phyloP scores from a whole-genome alignment of 2,113 vertebrate species.

The Oryzias curvinotus region DNA sequence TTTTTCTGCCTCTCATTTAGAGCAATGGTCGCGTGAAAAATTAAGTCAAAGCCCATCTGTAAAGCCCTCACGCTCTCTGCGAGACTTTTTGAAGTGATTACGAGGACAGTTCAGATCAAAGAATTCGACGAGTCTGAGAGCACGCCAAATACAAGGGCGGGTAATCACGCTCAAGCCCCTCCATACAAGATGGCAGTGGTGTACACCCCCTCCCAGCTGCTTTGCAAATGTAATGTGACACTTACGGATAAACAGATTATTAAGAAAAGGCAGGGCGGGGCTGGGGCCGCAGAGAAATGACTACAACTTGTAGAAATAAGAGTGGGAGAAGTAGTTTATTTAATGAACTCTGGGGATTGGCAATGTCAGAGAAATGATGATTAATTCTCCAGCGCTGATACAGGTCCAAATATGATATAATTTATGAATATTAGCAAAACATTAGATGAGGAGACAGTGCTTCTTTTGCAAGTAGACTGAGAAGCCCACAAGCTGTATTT shows the following conservation, averaged over 20 bases:
- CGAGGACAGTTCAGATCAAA: conserved; percentile 79
- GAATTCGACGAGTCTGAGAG: conserved; percentile 76
- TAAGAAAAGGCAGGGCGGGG: conserved; percentile 42
- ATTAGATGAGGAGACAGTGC: conserved; percentile 57
- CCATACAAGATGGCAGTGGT: conserved; percentile 61
- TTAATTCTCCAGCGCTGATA: conserved; percentile 51
- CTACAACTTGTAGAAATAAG: conserved; percentile 43
- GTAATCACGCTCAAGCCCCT: conserved; percentile 72
- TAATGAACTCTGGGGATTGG: conserved; percentile 56
- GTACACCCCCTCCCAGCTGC: conserved; percentile 63
- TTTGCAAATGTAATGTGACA: conserved; percentile 73
- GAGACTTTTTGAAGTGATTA: conserved; percentile 77
- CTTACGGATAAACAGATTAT: conserved; percentile 78
- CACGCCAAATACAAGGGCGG: conserved; percentile 67
- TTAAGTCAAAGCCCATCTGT: conserved; percentile 40
- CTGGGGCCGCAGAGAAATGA: conserved; percentile 1
- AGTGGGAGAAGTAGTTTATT: conserved; percentile 38
- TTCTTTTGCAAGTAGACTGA: conserved; percentile 28
- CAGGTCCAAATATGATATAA: conserved; percentile 57
- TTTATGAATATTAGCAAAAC: conserved; percentile 62
- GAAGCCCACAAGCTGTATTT: conserved; percentile 16
- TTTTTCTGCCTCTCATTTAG: neutral
- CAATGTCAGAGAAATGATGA: conserved; percentile 52
- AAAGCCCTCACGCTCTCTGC: conserved; percentile 71
- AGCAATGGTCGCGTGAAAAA: neutral